Evolutionary conservation across 1,140 invertebrate genomes (phyloP).

Genomic region (Drosophila virilis): DNA sequence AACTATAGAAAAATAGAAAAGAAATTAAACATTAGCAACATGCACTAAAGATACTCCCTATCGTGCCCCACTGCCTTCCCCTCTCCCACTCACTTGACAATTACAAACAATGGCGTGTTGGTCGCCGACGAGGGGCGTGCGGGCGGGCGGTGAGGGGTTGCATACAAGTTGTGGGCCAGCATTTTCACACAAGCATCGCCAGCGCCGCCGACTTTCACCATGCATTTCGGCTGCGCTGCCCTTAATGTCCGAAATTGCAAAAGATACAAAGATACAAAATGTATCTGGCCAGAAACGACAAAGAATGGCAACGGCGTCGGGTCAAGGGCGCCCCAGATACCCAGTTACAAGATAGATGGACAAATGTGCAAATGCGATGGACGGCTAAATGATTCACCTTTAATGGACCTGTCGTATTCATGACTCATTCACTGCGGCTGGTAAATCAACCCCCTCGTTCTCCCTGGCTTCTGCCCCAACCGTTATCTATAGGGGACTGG

Average conservation of each 20-base stretch:
- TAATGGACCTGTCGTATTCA: conserved; percentile 25
- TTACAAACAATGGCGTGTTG: conserved; percentile 16
- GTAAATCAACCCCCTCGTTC: neutral
- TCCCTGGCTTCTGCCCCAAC: neutral
- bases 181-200: conserved; percentile 20
- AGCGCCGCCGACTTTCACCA: conserved; percentile 35
- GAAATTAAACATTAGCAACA: conserved; percentile 48
- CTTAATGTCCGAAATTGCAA: conserved; percentile 45
- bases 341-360: neutral
- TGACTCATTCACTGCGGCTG: neutral
- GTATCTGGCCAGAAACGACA: conserved; percentile 17
- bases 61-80: neutral
- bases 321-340: conserved; percentile 33
- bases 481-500: neutral
- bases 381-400: conserved; percentile 41
- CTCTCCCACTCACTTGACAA: neutral
- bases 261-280: conserved; percentile 12
- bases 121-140: neutral
- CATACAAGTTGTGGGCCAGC: conserved; percentile 16
- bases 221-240: conserved; percentile 23
- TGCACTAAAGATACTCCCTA: neutral
- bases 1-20: conserved; percentile 39
- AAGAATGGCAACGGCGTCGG: conserved; percentile 4
- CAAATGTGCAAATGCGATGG: neutral
- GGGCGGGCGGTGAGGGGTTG: neutral